These are phyloP conservation scores for Pristionchus japonicus DNA, from an alignment of 2,888 invertebrate species.

Conservation along the genomic window DNA sequence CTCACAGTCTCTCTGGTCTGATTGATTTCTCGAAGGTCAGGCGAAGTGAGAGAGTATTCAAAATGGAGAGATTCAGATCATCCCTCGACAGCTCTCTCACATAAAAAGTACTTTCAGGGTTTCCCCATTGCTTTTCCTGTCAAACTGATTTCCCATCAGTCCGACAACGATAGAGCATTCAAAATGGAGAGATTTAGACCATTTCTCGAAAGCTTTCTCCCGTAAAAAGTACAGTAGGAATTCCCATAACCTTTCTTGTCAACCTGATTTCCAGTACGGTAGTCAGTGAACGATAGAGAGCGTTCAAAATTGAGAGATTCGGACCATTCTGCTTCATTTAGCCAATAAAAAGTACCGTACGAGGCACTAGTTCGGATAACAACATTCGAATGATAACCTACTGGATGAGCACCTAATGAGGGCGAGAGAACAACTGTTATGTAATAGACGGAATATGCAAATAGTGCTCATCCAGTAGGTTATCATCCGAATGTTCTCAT, in stretches of 20 bases:
- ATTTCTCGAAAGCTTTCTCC: too few species aligned
- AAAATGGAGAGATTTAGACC: background rate
- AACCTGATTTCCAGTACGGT: background rate
- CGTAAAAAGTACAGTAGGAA: background rate
- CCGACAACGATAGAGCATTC: background rate
- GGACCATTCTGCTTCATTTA: background rate
- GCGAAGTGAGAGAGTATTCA: background rate
- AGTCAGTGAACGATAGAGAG: background rate
- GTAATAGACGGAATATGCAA: too few species aligned
- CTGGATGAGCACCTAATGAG: too few species aligned
- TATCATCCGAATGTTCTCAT: too few species aligned
- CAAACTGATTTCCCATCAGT: background rate
- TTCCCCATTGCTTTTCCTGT: background rate
- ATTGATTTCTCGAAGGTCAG: background rate
- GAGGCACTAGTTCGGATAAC: too few species aligned
- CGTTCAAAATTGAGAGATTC: background rate
- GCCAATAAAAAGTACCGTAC: conserved; percentile 2
- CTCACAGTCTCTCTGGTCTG: too few species aligned
- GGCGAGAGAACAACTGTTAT: too few species aligned
- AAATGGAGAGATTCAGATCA: background rate
- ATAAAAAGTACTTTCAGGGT: background rate
- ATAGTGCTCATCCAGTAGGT: too few species aligned
- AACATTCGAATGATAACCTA: too few species aligned
- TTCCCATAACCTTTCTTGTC: background rate
- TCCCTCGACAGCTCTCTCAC: too few species aligned